phyloP scores from a whole-genome alignment of 2,888 invertebrate species.

The Scaptodrosophila latifasciaeformis region DNA sequence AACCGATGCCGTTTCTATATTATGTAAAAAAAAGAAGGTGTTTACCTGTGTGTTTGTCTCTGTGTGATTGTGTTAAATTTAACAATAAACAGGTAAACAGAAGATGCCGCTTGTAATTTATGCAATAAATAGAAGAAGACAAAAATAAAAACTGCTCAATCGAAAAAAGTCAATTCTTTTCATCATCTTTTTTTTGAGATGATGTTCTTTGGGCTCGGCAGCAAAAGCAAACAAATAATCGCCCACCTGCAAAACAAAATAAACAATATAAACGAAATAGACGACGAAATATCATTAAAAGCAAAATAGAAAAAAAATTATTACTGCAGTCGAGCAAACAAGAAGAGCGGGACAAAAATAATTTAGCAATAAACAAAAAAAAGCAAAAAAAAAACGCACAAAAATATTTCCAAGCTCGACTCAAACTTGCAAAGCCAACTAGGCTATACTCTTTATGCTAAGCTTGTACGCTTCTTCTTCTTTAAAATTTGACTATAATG shows the following conservation, averaged over 20 bases:
- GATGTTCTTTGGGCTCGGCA: background rate
- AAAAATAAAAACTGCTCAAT: too few species aligned
- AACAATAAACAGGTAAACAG: conserved; percentile 43
- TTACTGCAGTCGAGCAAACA: conserved; percentile 9
- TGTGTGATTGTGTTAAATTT: conserved; percentile 19
- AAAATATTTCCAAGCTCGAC: too few species aligned
- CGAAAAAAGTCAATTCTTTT: conserved; percentile 21
- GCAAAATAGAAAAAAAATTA: conserved; percentile 10
- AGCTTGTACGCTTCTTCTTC: too few species aligned
- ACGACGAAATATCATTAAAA: too few species aligned
- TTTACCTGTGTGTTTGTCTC: conserved; percentile 2
- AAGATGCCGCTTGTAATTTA: conserved; percentile 34
- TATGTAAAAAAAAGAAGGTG: conserved; percentile 3
- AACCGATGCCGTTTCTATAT: conserved; percentile 47
- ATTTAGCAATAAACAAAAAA: conserved; percentile 14
- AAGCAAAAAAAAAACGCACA: conserved; percentile 32
- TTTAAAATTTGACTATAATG: too few species aligned
- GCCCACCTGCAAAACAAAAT: conserved; percentile 39
- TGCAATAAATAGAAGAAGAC: conserved; percentile 33
- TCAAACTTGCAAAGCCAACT: too few species aligned
- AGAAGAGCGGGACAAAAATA: conserved; percentile 1
- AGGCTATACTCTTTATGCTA: too few species aligned
- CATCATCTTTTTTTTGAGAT: conserved; percentile 31
- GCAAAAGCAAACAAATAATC: conserved; percentile 38
- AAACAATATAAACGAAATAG: conserved; percentile 37